These are phyloP conservation scores for Nerophis lumbriciformis DNA, from an alignment of 2,113 vertebrate species.

Conservation along the genomic window DNA sequence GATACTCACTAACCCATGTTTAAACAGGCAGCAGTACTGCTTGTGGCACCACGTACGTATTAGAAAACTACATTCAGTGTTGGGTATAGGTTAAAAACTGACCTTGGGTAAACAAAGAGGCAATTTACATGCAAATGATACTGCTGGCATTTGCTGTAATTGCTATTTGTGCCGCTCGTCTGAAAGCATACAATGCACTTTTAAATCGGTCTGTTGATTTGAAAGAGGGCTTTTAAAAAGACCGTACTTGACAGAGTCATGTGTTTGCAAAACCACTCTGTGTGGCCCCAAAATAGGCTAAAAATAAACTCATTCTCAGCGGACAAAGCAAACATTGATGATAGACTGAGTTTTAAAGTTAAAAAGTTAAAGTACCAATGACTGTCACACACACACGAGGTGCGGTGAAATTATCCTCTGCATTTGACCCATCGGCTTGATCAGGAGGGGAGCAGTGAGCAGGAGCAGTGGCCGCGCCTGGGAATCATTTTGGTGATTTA, in stretches of 20 bases:
- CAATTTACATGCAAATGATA: conserved; percentile 67
- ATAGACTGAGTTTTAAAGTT: too few species aligned
- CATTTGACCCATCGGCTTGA: too few species aligned
- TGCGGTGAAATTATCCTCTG: too few species aligned
- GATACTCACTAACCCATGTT: background rate
- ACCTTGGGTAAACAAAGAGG: conserved; percentile 45
- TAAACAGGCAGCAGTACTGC: conserved; percentile 15
- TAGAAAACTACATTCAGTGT: conserved; percentile 29
- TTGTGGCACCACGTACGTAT: conserved; percentile 14
- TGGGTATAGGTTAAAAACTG: conserved; percentile 32
- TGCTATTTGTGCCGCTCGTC: conserved; percentile 40
- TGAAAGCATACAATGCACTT: conserved; percentile 30
- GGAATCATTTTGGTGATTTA: too few species aligned
- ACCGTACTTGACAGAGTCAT: conserved; percentile 4
- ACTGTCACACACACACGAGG: too few species aligned
- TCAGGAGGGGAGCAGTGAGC: too few species aligned
- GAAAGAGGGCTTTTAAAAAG: background rate
- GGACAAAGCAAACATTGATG: conserved; percentile 8
- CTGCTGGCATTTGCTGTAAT: conserved; percentile 53
- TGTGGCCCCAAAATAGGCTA: conserved; percentile 18
- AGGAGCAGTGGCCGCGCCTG: too few species aligned
- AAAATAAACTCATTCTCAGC: conserved; percentile 32
- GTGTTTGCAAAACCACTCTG: conserved; percentile 23
- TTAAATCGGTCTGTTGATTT: conserved; percentile 17
- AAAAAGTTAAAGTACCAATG: too few species aligned